Evolutionary conservation across 2,113 vertebrate species (phyloP).

Genomic region (Thomomys bottae): DNA sequence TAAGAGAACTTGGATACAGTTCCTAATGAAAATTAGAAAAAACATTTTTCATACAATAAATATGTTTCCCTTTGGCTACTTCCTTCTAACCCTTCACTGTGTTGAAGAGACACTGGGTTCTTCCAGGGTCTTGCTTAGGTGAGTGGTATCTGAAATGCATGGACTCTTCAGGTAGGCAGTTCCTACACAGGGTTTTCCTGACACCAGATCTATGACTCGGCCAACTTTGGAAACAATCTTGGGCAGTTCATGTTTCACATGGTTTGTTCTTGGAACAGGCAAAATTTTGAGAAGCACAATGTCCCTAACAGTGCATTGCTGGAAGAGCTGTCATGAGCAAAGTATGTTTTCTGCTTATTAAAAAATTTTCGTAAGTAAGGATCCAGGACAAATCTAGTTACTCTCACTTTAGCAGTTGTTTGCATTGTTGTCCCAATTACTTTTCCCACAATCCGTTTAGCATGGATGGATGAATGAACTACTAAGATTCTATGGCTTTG

Average conservation of each 20-base stretch:
- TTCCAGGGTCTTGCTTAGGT: constrained; percentile 88
- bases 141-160: constrained; percentile 79
- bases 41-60: constrained; percentile 13
- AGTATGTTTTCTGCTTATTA: constrained; percentile 98
- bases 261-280: constrained; percentile 90
- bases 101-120: constrained; percentile 86
- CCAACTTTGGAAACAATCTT: constrained; percentile 97
- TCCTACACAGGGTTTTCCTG: constrained; percentile 92
- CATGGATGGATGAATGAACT: constrained; percentile 91
- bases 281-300: constrained; percentile 95
- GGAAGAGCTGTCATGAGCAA: constrained; percentile 94
- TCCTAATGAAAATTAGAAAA: not conserved
- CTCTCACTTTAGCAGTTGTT: constrained; percentile 97
- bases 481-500: constrained; percentile 88
- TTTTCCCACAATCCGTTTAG: constrained; percentile 95
- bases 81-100: constrained; percentile 65
- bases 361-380: constrained; percentile 96
- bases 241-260: constrained; percentile 95
- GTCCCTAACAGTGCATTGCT: constrained; percentile 94
- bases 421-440: constrained; percentile 97
- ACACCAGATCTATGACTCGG: constrained; percentile 94
- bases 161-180: constrained; percentile 89
- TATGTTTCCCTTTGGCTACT: not conserved
- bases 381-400: constrained; percentile 95
- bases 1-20: not conserved